Evolutionary conservation across 92 coral and sea anemone species (phyloP), one percentile per base, ranked within the genome.

Genomic region (Zoanthus sociatus): DNA sequence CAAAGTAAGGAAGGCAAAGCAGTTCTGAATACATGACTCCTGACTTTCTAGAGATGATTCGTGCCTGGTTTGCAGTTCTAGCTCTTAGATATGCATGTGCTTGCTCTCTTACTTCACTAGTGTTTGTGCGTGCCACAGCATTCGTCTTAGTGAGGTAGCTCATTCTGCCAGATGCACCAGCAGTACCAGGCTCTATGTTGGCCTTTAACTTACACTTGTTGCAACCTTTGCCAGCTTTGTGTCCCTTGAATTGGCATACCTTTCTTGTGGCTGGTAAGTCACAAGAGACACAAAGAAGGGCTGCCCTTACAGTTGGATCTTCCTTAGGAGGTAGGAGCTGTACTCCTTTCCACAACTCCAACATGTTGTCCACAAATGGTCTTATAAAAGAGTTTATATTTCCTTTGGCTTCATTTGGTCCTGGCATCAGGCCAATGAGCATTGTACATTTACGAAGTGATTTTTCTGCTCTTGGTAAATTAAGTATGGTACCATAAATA

Each of bases 211-310:
- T 32, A 60, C 92, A 90, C 44, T 90, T 90, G 78, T 90, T 85
- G 70, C 92, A 86, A 4, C 89, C 81, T 58, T 73, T 90, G 45
- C 78, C 55, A 12, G 89, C 79, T 16, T 86, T 90, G 33, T 71
- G 79, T n/a, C 87, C 77, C 48, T 78, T 67, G 42, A 78, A 90
- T 67, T 79, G 92, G 0, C 77, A 63, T 2, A 26, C 4, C 21
- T 79, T 90, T 50, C 92, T 51, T 30, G 92, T 78, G n/a, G 92
- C 92, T 7, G 92, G 92, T 42, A 90, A 78, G 20, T 90, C 89
- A 60, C 73, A 50, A 45, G 87, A 64, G 12, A 89, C 82, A 82
- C 76, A 78, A 16, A 88, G 71, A 44, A 88, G 83, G 31, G 76
- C 48, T 77, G 69, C 54, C 84, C 73, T 88, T 17, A 50, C 77